phyloP scores from a whole-genome alignment of 2,888 invertebrate species.

The Aspidiotus destructor region DNA sequence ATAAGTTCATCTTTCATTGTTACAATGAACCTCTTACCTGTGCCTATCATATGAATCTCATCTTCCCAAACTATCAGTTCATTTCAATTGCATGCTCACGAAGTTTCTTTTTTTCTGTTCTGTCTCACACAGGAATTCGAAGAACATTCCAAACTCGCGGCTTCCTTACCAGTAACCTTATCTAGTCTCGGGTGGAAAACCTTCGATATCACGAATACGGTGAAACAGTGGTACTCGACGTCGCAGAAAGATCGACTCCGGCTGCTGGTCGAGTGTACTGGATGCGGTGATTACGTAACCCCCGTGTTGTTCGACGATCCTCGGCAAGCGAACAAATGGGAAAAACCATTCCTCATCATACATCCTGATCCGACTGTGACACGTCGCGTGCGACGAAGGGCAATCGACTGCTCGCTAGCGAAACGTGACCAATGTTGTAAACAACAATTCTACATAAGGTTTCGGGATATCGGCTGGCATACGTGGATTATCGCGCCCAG shows the following conservation, averaged over 20 bases:
- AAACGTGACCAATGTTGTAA: conserved; percentile 70
- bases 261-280: conserved; percentile 73
- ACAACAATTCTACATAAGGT: conserved; percentile 82
- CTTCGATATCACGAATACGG: conserved; percentile 69
- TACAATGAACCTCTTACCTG: too few relatives aligned
- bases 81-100: too few relatives aligned
- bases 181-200: conserved; percentile 74
- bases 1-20: too few relatives aligned
- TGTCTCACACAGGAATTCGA: conserved; percentile 47
- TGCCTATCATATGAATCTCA: too few relatives aligned
- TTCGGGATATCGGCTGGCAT: conserved; percentile 85
- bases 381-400: conserved; percentile 64
- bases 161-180: conserved; percentile 51
- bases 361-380: conserved; percentile 62
- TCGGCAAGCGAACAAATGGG: conserved; percentile 46
- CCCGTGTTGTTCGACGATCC: conserved; percentile 46
- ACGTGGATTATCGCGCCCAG: conserved; percentile 87
- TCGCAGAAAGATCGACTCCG: conserved; percentile 53
- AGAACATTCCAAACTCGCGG: conserved; percentile 50
- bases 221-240: conserved; percentile 60
- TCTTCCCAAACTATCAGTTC: too few relatives aligned
- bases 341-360: conserved; percentile 74
- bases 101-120: not conserved
- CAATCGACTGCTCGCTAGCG: conserved; percentile 70
- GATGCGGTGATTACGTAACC: conserved; percentile 64